Evolutionary conservation across 2,797 vertebrate species (phyloP).

Genomic region (Melanogrammus aeglefinus): DNA sequence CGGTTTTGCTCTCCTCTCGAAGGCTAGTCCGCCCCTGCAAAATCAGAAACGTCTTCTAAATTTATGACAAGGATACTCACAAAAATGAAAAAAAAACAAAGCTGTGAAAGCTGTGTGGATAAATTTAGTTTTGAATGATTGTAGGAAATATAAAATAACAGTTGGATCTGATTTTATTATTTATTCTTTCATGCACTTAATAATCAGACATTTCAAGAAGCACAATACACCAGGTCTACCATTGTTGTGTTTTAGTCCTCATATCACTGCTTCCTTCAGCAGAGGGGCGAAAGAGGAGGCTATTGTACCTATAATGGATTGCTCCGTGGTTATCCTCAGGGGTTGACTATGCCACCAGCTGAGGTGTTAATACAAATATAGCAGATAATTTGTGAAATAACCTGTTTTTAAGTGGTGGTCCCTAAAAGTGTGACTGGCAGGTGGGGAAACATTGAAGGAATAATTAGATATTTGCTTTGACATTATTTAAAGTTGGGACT

Average conservation of each 20-base stretch:
- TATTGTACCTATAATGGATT: constrained; percentile 71
- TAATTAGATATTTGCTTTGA: constrained; percentile 77
- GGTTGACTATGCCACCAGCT: constrained; percentile 77
- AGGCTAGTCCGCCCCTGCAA: neutral
- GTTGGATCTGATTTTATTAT: neutral
- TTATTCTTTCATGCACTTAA: neutral
- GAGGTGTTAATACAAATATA: constrained; percentile 85
- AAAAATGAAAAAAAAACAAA: neutral
- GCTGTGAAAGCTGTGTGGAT: neutral
- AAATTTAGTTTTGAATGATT: neutral
- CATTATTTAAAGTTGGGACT: constrained; percentile 47
- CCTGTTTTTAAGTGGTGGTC: constrained; percentile 76
- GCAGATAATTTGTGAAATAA: constrained; percentile 81
- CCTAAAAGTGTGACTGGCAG: constrained; percentile 79
- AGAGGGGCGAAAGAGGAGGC: constrained; percentile 43
- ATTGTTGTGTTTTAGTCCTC: constrained; percentile 26
- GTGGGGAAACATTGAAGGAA: constrained; percentile 74
- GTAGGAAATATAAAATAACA: neutral
- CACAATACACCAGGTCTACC: constrained; percentile 1
- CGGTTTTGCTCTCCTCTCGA: neutral
- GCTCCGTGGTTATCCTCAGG: constrained; percentile 64
- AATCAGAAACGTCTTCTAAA: neutral
- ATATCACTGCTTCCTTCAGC: constrained; percentile 28
- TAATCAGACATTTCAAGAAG: neutral
- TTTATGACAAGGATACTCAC: neutral